A percentile compares a stretch with the other conserved stretches of the same genome.
phyloP scores from a whole-genome alignment of 2,113 vertebrate species.

The Baryphthengus martii region DNA sequence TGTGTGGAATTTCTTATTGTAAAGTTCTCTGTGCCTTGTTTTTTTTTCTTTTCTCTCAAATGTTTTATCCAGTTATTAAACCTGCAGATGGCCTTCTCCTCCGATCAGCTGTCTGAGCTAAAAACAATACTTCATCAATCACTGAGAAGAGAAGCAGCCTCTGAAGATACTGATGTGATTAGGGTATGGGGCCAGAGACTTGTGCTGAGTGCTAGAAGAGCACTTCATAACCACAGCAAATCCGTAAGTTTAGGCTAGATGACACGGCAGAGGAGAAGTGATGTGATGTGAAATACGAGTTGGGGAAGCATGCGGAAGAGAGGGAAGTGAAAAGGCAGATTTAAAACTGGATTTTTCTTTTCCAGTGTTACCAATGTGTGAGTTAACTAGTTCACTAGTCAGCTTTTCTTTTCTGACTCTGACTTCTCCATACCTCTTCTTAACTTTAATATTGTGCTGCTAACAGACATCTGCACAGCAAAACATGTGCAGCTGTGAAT shows the following conservation, averaged over 20 bases:
- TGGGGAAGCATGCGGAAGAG: not conserved
- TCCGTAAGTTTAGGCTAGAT: not conserved
- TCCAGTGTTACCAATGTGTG: not conserved
- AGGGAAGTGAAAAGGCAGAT: not conserved
- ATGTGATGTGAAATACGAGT: not conserved
- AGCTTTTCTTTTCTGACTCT: not conserved
- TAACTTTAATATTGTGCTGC: not conserved
- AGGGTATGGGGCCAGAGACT: not conserved
- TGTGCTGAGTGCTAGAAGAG: not conserved
- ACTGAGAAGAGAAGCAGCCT: not conserved
- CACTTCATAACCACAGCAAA: not conserved
- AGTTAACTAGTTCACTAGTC: not conserved
- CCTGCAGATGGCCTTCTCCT: not conserved
- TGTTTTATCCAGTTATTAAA: not conserved
- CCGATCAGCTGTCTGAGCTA: not conserved
- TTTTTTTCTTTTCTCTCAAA: not conserved
- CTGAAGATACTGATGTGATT: not conserved
- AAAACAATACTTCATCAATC: not conserved
- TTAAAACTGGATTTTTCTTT: not conserved
- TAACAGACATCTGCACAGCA: not conserved
- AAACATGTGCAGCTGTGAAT: not conserved
- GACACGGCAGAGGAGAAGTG: not conserved
- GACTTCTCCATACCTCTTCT: not conserved
- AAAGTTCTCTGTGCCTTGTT: not conserved
- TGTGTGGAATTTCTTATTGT: slow-evolving; percentile 7